Evolutionary conservation across 2,888 invertebrate genomes (phyloP).

Genomic region (Pedicia rivosa): DNA sequence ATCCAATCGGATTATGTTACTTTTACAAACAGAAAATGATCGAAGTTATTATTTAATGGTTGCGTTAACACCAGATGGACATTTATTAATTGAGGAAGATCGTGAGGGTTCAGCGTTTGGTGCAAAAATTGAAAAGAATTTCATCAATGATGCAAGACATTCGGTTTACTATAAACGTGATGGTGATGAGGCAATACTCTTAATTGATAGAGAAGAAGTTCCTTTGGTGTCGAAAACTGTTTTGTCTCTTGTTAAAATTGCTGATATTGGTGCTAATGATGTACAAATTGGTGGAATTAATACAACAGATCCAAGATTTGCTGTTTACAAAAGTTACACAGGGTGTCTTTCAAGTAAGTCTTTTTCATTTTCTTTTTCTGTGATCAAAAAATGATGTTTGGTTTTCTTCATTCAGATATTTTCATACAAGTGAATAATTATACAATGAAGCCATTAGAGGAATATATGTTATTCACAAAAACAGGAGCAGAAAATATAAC

Average conservation of each 20-base stretch:
- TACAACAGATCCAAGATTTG: constrained; percentile 65
- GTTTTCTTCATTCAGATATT: constrained; percentile 48
- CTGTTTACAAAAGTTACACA: constrained; percentile 71
- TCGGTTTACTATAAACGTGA: constrained; percentile 55
- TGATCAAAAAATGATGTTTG: constrained; percentile 6
- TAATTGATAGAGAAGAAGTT: constrained; percentile 63
- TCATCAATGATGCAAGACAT: constrained; percentile 62
- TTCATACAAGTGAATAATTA: constrained; percentile 69
- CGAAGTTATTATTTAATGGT: constrained; percentile 72
- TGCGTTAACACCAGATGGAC: constrained; percentile 68
- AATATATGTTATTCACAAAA: constrained; percentile 82
- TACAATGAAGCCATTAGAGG: constrained; percentile 74
- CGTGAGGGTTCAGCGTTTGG: constrained; percentile 56
- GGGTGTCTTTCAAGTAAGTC: constrained; percentile 79
- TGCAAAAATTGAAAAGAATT: constrained; percentile 61
- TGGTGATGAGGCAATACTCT: constrained; percentile 49
- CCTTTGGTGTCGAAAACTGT: constrained; percentile 50
- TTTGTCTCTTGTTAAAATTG: constrained; percentile 43
- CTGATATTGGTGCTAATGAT: constrained; percentile 55
- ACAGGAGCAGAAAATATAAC: constrained; percentile 70
- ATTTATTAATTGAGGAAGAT: constrained; percentile 72
- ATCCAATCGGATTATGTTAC: constrained; percentile 58
- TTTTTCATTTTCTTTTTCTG: not conserved
- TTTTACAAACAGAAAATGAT: constrained; percentile 69
- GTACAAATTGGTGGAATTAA: constrained; percentile 78